These are phyloP conservation scores for Schlechtendalia chinensis DNA, from an alignment of 1,140 invertebrate species.

Conservation along the genomic window DNA sequence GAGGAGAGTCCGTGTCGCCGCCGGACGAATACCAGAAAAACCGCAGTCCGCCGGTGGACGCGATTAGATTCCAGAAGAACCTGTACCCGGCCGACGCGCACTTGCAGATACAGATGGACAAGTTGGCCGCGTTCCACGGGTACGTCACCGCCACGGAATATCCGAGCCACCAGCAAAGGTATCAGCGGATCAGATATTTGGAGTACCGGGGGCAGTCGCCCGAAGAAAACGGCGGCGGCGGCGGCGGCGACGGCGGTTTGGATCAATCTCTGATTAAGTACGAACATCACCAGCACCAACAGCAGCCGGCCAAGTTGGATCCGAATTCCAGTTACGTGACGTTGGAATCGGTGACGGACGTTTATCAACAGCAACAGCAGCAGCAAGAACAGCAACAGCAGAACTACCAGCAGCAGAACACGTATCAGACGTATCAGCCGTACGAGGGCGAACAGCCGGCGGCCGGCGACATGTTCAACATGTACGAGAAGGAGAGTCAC, in stretches of 20 bases:
- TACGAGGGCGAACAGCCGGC: constrained; percentile 6
- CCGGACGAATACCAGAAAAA: constrained; percentile 32
- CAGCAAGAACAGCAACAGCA: background rate
- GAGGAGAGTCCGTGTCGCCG: constrained; percentile 9
- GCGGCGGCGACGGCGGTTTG: background rate
- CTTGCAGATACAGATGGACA: constrained; percentile 35
- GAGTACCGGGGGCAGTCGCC: constrained; percentile 15
- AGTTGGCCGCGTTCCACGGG: constrained; percentile 32
- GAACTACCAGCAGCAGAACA: constrained; percentile 21
- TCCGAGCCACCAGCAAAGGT: background rate
- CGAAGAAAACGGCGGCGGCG: background rate
- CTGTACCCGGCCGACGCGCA: constrained; percentile 13
- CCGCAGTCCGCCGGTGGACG: constrained; percentile 1
- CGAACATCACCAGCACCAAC: constrained; percentile 38
- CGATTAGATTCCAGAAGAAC: constrained; percentile 27
- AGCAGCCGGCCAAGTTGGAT: constrained; percentile 19
- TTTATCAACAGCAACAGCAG: constrained; percentile 30
- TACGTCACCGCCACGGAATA: constrained; percentile 2
- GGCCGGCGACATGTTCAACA: constrained; percentile 24
- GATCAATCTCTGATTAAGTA: constrained; percentile 42
- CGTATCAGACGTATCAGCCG: constrained; percentile 26
- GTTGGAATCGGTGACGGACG: background rate
- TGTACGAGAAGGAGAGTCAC: constrained; percentile 6
- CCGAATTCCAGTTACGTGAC: constrained; percentile 8
- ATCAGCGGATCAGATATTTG: constrained; percentile 27